phyloP scores from a whole-genome alignment of 2,113 vertebrate genomes.

The rat (Rattus norvegicus) region GRCr8 NC_086039.1:91738001-91738500 shows the following conservation, averaged over 20 bases:
- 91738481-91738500: background rate
- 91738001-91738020: background rate
- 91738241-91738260: background rate
- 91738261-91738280: background rate
- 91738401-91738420: background rate
- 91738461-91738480: background rate
- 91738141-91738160: background rate
- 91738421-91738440: background rate
- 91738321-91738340: background rate
- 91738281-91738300: background rate
- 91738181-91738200: background rate
- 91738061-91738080: background rate
- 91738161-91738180: background rate
- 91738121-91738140: background rate
- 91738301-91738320: too few species aligned
- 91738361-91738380: background rate
- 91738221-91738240: background rate
- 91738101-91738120: background rate
- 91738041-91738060: background rate
- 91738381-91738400: background rate
- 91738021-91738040: background rate
- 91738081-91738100: background rate
- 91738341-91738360: background rate
- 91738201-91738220: background rate
- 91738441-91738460: background rate